These are phyloP conservation scores for Hoplias malabaricus DNA, from an alignment of 2,113 vertebrate genomes.

Conservation along the genomic window DNA sequence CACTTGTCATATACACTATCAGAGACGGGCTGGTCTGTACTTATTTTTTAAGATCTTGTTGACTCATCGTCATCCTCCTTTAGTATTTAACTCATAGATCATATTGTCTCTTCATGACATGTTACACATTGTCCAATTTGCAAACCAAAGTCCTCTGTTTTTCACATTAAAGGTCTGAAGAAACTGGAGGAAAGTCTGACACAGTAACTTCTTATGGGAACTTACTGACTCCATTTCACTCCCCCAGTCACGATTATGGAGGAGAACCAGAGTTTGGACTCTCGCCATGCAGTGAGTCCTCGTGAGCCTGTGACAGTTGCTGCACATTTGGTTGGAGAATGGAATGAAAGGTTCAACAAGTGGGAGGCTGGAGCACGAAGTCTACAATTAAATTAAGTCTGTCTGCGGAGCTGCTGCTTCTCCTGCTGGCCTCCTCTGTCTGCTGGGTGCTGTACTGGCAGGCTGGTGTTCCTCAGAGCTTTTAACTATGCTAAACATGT, in stretches of 20 bases:
- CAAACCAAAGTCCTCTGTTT: too few relatives aligned
- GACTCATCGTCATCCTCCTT: too few relatives aligned
- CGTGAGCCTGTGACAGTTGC: slow-evolving; percentile 39
- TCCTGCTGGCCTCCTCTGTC: slow-evolving; percentile 8
- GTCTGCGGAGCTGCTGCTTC: slow-evolving; percentile 2
- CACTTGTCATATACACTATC: too few relatives aligned
- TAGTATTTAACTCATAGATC: too few relatives aligned
- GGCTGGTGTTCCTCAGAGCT: slow-evolving; percentile 27
- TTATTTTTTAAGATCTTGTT: too few relatives aligned
- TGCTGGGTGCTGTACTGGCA: slow-evolving; percentile 21
- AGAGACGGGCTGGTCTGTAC: too few relatives aligned
- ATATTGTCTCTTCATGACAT: too few relatives aligned
- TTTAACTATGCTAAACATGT: slow-evolving; percentile 51
- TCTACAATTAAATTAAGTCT: slow-evolving; percentile 57
- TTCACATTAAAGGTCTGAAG: too few relatives aligned
- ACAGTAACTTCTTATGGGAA: background rate
- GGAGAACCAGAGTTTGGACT: background rate
- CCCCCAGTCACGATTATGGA: slow-evolving; percentile 41
- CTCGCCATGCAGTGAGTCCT: slow-evolving; percentile 25
- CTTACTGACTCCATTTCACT: slow-evolving; percentile 14
- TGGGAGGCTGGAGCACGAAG: slow-evolving; percentile 56
- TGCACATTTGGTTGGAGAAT: slow-evolving; percentile 48
- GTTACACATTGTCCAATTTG: too few relatives aligned
- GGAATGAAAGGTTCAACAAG: slow-evolving; percentile 56
- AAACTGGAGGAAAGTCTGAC: too few relatives aligned